Percentiles rank a stretch among this genome's conserved stretches.
Evolutionary conservation across 2,797 vertebrate genomes (phyloP).

Genomic region (Centropyge bicolor): DNA sequence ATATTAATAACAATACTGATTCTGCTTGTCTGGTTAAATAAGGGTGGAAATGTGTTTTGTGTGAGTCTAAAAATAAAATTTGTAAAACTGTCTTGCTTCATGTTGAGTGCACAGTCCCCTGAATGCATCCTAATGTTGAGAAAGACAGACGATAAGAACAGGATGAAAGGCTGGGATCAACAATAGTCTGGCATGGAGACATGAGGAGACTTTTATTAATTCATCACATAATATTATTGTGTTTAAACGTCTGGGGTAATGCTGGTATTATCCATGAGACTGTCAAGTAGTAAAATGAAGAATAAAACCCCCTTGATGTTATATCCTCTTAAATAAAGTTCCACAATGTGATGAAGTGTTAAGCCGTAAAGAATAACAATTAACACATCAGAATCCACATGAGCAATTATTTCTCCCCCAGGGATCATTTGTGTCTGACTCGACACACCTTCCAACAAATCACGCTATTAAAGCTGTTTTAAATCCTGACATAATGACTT

Average conservation of each 20-base stretch:
- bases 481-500: constrained; percentile 16
- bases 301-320: not conserved
- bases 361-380: constrained; percentile 26
- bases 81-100: not conserved
- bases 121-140: not conserved
- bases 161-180: constrained; percentile 11
- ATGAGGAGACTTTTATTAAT: constrained; percentile 2
- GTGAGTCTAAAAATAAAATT: constrained; percentile 31
- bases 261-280: not conserved
- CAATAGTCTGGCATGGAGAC: not conserved
- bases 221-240: not conserved
- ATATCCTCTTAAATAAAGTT: not conserved
- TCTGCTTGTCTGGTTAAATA: constrained; percentile 7
- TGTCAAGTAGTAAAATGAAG: not conserved
- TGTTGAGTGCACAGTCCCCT: not conserved
- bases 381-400: constrained; percentile 8
- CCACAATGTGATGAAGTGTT: constrained; percentile 2
- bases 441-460: not conserved
- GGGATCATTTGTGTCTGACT: constrained; percentile 4
- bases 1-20: not conserved
- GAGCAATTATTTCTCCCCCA: constrained; percentile 23
- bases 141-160: constrained; percentile 1
- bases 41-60: constrained; percentile 24
- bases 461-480: not conserved
- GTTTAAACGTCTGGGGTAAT: not conserved